Percentiles rank a stretch among this genome's conserved stretches.
Conservation (phyloP, 2,113 vertebrate species). For the Silurus glanis region DNA sequence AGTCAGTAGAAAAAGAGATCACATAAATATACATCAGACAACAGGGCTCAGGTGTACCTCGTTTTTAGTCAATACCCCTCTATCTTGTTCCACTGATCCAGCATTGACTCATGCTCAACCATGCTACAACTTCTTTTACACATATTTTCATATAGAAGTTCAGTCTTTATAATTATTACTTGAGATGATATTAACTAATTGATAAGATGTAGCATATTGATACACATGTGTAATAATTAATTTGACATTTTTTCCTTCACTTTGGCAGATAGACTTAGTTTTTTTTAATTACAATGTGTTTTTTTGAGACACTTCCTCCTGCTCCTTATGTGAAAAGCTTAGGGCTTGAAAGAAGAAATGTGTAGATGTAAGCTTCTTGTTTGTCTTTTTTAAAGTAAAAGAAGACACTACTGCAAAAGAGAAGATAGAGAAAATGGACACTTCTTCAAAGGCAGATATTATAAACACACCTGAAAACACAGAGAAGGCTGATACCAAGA, state of each 20-base stretch:
- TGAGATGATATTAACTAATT: background rate
- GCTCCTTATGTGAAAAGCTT: background rate
- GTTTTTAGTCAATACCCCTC: background rate
- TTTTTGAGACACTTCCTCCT: background rate
- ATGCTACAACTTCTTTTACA: background rate
- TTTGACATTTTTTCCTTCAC: background rate
- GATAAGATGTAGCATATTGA: background rate
- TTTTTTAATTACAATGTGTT: background rate
- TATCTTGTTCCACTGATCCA: background rate
- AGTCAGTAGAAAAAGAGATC: background rate
- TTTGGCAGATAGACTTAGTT: background rate
- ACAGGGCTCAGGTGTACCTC: background rate
- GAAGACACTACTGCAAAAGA: constrained; percentile 68
- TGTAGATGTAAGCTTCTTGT: constrained; percentile 6
- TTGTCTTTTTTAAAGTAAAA: constrained; percentile 64
- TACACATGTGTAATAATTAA: background rate
- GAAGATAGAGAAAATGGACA: constrained; percentile 40
- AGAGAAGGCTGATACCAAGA: constrained; percentile 58
- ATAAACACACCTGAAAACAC: constrained; percentile 26
- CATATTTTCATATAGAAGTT: background rate
- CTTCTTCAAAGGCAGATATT: constrained; percentile 31
- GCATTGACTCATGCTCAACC: background rate
- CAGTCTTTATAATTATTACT: background rate
- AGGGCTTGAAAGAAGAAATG: background rate
- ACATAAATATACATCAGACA: background rate